A percentile compares a stretch with the other conserved stretches of the same genome.
Evolutionary conservation across 2,888 invertebrate species (phyloP).

Genomic region (Portevinia maculata): DNA sequence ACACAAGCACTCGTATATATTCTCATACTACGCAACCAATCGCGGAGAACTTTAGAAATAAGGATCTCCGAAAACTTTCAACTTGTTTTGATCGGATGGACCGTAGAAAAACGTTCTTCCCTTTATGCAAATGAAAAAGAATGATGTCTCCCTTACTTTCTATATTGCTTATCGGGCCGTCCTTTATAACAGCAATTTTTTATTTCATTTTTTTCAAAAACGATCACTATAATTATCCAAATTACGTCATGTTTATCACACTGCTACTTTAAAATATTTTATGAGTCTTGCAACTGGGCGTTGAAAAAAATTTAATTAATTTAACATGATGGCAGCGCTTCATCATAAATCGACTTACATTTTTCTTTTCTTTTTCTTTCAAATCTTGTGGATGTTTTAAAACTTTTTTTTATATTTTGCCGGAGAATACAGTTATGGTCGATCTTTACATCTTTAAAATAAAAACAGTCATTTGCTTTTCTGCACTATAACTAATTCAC

Average conservation of each 20-base stretch:
- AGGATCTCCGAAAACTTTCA: background rate
- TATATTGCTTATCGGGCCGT: conserved; percentile 45
- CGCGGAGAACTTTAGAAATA: background rate
- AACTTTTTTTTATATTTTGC: conserved; percentile 10
- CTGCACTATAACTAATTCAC: conserved; percentile 6
- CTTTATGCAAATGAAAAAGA: background rate
- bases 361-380: conserved; percentile 31
- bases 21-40: conserved; percentile 15
- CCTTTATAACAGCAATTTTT: conserved; percentile 44
- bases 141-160: conserved; percentile 29
- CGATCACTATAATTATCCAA: conserved; percentile 59
- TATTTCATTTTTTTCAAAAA: conserved; percentile 26
- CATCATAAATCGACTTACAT: conserved; percentile 57
- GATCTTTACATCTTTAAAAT: conserved; percentile 22
- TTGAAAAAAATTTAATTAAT: conserved; percentile 26
- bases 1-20: conserved; percentile 6
- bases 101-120: background rate
- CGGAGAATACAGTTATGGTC: background rate
- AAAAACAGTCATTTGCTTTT: conserved; percentile 1
- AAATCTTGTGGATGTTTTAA: conserved; percentile 4
- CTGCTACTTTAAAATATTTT: conserved; percentile 56
- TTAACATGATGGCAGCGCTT: conserved; percentile 33
- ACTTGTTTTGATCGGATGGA: background rate
- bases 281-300: conserved; percentile 55
- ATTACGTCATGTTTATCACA: conserved; percentile 67